phyloP scores from a whole-genome alignment of 30 jellyfish, hydroid and myxozoan genomes.

The Aurelia aurita complex sp. Pacific region DNA sequence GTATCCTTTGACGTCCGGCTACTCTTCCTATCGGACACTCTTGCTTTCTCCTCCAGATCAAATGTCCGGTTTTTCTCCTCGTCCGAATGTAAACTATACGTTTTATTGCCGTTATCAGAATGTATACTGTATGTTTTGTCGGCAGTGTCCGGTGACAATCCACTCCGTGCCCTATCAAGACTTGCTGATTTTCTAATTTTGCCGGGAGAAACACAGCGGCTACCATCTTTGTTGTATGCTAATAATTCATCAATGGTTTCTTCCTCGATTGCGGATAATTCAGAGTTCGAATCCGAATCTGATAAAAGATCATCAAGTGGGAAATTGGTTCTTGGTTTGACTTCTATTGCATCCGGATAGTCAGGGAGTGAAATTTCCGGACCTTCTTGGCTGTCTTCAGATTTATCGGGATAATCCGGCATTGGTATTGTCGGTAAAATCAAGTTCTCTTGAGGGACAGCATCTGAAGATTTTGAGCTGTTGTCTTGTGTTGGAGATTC shows the following conservation, averaged over 20 bases:
- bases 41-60: slow-evolving; percentile 16
- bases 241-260: slow-evolving; percentile 75
- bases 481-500: not conserved
- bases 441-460: slow-evolving; percentile 16
- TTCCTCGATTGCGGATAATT: slow-evolving; percentile 88
- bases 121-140: slow-evolving; percentile 39
- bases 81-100: slow-evolving; percentile 24
- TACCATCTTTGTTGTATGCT: slow-evolving; percentile 44
- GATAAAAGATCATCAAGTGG: slow-evolving; percentile 30
- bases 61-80: slow-evolving; percentile 12
- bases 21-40: slow-evolving; percentile 20
- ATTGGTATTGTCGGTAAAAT: slow-evolving; percentile 50
- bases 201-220: slow-evolving; percentile 9
- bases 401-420: slow-evolving; percentile 15
- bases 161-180: not conserved
- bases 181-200: not conserved
- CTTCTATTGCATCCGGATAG: slow-evolving; percentile 42
- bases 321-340: slow-evolving; percentile 18
- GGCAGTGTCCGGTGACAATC: not conserved
- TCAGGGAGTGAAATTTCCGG: slow-evolving; percentile 27
- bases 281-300: slow-evolving; percentile 79
- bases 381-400: not conserved
- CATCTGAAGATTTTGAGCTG: not conserved
- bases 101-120: slow-evolving; percentile 27
- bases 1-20: slow-evolving; percentile 52